Conservation (phyloP, 2,113 vertebrate species). For the Hypocryptadius cinnamomeus region DNA sequence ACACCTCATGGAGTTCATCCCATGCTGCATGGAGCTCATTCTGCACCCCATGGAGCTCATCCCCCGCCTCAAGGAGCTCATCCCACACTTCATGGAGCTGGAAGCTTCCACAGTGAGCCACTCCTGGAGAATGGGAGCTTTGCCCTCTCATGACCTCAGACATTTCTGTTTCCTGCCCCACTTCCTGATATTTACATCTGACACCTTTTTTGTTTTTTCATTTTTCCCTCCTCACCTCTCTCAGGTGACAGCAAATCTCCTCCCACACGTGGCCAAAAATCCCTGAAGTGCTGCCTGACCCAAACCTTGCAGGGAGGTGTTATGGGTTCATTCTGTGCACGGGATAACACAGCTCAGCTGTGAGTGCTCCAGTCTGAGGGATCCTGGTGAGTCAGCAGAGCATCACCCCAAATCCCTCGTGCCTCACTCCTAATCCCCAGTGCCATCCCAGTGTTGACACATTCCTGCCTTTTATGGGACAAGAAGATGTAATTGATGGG, state of each 20-base stretch:
- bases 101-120: neutral
- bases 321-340: fast-evolving
- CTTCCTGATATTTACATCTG: neutral
- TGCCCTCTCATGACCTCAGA: neutral
- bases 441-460: neutral
- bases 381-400: neutral
- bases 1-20: too few relatives aligned
- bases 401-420: neutral
- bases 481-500: neutral
- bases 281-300: neutral
- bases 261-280: neutral
- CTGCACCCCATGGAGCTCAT: neutral
- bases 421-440: neutral
- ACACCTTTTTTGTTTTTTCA: fast-evolving
- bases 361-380: neutral
- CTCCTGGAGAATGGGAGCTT: neutral
- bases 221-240: neutral
- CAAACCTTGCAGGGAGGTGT: neutral
- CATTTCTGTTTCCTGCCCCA: neutral
- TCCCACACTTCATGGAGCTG: neutral
- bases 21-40: too few relatives aligned
- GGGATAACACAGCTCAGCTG: neutral
- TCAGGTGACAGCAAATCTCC: neutral
- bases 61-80: neutral
- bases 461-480: neutral